phyloP scores from a whole-genome alignment of 2,888 invertebrate genomes.

The Thalpophila matura region DNA sequence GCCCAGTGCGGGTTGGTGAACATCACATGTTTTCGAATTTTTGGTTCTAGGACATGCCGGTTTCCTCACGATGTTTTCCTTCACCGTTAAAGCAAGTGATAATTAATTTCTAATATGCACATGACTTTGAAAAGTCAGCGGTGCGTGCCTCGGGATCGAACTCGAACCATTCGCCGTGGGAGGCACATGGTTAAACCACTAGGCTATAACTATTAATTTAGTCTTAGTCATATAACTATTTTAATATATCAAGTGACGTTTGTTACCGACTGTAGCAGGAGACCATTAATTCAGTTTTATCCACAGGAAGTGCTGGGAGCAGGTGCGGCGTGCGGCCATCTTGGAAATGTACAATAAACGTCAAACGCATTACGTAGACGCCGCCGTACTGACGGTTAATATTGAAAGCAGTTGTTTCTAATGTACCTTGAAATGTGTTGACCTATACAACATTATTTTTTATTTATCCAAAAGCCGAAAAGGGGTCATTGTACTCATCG shows the following conservation, averaged over 20 bases:
- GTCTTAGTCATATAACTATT: neutral
- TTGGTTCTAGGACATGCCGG: too few species aligned
- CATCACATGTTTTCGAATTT: neutral
- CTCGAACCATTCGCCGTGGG: too few species aligned
- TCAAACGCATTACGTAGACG: conserved; percentile 37
- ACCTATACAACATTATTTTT: too few species aligned
- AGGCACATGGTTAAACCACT: too few species aligned
- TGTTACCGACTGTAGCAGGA: conserved; percentile 15
- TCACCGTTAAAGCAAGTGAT: too few species aligned
- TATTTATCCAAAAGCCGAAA: too few species aligned
- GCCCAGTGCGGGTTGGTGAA: too few species aligned
- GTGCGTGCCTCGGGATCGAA: too few species aligned
- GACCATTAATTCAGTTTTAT: conserved; percentile 53
- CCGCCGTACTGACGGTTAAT: conserved; percentile 20
- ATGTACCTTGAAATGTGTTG: neutral
- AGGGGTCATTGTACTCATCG: too few species aligned
- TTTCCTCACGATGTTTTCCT: too few species aligned
- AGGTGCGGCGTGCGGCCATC: conserved; percentile 58
- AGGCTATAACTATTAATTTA: neutral
- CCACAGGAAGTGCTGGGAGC: conserved; percentile 29
- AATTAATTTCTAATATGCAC: too few species aligned
- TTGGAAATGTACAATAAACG: conserved; percentile 49
- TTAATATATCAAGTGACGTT: neutral
- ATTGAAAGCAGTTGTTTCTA: conserved; percentile 1
- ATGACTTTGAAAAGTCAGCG: too few species aligned